These are phyloP conservation scores for Danio tinwini DNA, from an alignment of 2,797 vertebrate species.

Conservation along the genomic window DNA sequence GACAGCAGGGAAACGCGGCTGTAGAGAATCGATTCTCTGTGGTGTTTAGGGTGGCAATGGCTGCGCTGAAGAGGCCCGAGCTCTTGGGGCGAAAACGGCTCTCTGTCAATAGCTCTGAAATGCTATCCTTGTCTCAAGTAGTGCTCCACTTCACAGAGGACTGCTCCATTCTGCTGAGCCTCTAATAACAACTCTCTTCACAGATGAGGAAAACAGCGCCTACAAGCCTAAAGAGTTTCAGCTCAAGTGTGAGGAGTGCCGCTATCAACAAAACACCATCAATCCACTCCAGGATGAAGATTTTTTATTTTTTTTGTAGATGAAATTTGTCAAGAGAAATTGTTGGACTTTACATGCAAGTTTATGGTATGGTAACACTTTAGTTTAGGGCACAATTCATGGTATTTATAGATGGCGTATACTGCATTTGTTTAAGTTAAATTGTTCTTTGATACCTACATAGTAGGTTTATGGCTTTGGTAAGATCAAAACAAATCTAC, in stretches of 20 bases:
- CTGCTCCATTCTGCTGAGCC: constrained; percentile 82
- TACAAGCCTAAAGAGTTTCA: constrained; percentile 57
- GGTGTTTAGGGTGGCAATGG: constrained; percentile 68
- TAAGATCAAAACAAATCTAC: no score
- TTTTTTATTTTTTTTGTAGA: not conserved
- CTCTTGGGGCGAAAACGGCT: constrained; percentile 76
- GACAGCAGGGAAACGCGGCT: constrained; percentile 59
- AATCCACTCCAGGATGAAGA: constrained; percentile 7
- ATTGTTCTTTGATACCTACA: no score
- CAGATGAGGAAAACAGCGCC: constrained; percentile 72
- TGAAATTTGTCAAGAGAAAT: not conserved
- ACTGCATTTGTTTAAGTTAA: no score
- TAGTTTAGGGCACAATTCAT: not conserved
- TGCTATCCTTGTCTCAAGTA: constrained; percentile 83
- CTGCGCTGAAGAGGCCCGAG: constrained; percentile 76
- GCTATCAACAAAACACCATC: constrained; percentile 35
- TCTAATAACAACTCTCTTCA: constrained; percentile 81
- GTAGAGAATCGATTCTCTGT: constrained; percentile 70
- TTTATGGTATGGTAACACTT: constrained; percentile 14
- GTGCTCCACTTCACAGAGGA: constrained; percentile 80
- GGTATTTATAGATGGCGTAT: no score
- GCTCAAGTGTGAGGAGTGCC: constrained; percentile 39
- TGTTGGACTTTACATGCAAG: not conserved
- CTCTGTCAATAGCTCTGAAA: constrained; percentile 78
- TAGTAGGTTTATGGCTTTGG: no score